phyloP scores from a whole-genome alignment of 2,888 invertebrate genomes.

The Gerris lacustris region DNA sequence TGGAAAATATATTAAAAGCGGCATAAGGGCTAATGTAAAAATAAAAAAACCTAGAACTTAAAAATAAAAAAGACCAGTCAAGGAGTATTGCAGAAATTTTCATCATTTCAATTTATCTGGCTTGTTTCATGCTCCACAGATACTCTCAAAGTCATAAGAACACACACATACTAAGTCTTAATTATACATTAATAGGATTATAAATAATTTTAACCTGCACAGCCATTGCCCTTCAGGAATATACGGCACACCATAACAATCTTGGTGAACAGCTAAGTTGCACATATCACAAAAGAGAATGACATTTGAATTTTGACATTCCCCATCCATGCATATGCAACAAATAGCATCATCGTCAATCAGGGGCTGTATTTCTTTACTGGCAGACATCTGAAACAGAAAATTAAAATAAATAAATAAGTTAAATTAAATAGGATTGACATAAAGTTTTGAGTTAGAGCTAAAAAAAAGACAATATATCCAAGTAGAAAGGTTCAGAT shows the following conservation, averaged over 20 bases:
- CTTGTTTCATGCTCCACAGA: too few species aligned
- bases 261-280: constrained; percentile 96
- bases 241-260: constrained; percentile 95
- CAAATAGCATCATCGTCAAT: constrained; percentile 97
- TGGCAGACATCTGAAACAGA: constrained; percentile 37
- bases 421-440: neutral
- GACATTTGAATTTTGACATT: constrained; percentile 96
- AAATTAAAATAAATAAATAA: constrained; percentile 10
- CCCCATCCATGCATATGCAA: constrained; percentile 97
- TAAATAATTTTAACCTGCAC: constrained; percentile 43
- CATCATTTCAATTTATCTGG: too few species aligned
- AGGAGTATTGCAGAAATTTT: too few species aligned
- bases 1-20: too few species aligned
- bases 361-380: constrained; percentile 50
- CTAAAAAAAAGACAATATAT: neutral
- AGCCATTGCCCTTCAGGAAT: constrained; percentile 97
- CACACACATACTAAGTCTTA: too few species aligned
- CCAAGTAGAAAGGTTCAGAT: neutral
- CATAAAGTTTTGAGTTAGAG: neutral
- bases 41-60: too few species aligned
- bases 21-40: too few species aligned
- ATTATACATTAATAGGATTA: too few species aligned
- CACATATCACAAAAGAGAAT: constrained; percentile 99
- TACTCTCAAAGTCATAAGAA: too few species aligned
- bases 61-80: too few species aligned